Base-by-base conservation (phyloP, 2,113 vertebrate species). In the Porphyrio hochstetteri region DNA sequence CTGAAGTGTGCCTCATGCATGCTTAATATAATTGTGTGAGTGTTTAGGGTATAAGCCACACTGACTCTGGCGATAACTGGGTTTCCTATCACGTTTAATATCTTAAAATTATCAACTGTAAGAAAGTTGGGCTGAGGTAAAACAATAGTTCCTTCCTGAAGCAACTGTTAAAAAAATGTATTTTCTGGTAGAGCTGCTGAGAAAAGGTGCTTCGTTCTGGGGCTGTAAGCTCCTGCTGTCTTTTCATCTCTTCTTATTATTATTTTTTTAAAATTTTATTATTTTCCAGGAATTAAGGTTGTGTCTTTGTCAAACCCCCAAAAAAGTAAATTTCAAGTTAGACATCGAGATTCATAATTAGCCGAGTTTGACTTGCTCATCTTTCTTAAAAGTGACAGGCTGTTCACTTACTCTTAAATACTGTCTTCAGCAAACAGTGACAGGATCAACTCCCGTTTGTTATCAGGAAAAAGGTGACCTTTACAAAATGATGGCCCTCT, bases 401-500 rank as follows among this genome's bases (percentile, higher is more conserved):
- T 77, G 65, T 88, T 95, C 95, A 63, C 90, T 82, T 93, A 75
- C 92, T 93, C 90, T 96, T 95, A 92, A 97, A 79, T 92, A 72
- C 90, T 93, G 97, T 96, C 97, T 97, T 95, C 95, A 77, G 95
- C 97, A 93, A 96, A 95, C 97, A 93, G 96, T 97, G 97, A 98
- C 98, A 97, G 97, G 97, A 97, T 96, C 97, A 96, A 92, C 97
- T 96, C 96, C 96, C 67, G 90, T 96, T 93, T 97, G 97, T 97
- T 97, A 96, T 93, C 93, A 93, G 97, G 95, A 97, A 97, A 88
- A 97, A 98, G 97, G 97, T 98, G 98, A 97, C 98, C 98, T 98
- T 98, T 98, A 97, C 97, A 96, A 97, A 98, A 95, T 96, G 98
- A 97, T 96, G 97, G 97, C 97, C 97, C 96, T 97, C 95, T 91